These are phyloP conservation scores for Phytoseiulus persimilis DNA, from an alignment of 2,888 invertebrate genomes.

Conservation along the genomic window DNA sequence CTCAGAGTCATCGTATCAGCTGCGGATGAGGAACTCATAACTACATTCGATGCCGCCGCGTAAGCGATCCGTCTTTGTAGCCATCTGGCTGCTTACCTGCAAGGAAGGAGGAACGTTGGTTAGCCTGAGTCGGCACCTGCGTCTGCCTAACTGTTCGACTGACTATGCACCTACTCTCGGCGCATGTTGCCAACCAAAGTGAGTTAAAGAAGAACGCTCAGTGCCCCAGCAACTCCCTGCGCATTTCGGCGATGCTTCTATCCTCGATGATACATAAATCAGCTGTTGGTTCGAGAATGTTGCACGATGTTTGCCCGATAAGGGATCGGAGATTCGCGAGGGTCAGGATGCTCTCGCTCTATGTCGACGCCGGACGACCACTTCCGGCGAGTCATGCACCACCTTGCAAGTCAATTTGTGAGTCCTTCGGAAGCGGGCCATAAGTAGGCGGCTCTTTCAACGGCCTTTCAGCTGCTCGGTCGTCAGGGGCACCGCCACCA, in stretches of 20 bases:
- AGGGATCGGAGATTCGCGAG: neutral
- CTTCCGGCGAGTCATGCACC: neutral
- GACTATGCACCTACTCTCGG: neutral
- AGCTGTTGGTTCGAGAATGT: too few species aligned
- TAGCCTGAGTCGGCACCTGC: neutral
- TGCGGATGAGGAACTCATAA: too few species aligned
- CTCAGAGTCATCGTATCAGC: too few species aligned
- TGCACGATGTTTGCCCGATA: neutral
- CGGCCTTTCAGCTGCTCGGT: neutral
- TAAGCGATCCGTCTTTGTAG: neutral
- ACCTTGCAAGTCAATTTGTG: neutral
- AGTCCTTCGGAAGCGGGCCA: neutral
- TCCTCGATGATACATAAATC: too few species aligned
- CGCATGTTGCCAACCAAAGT: neutral
- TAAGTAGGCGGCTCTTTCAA: neutral
- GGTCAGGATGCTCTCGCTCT: neutral
- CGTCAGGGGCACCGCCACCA: neutral
- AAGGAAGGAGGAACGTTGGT: neutral
- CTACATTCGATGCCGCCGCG: neutral
- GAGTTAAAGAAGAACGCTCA: too few species aligned
- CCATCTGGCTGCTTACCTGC: neutral
- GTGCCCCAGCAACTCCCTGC: too few species aligned
- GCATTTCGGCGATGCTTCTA: too few species aligned
- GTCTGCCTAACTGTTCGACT: neutral
- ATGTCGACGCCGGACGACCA: neutral